These are phyloP conservation scores for Pollimyrus isidori DNA, from an alignment of 2,113 vertebrate genomes.

Conservation along the genomic window DNA sequence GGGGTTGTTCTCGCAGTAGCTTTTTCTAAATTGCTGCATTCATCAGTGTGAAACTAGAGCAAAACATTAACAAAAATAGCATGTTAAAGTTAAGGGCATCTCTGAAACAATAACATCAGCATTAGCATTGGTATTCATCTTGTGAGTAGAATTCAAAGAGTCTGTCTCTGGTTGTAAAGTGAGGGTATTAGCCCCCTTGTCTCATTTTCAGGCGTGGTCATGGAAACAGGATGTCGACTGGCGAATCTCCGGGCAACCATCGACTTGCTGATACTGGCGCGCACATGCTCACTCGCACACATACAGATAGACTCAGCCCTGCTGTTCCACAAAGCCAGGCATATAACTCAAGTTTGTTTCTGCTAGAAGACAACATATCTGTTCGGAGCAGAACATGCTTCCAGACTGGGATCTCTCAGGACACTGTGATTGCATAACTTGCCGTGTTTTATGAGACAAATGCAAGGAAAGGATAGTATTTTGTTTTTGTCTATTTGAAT, in stretches of 20 bases:
- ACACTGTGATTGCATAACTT: slow-evolving; percentile 33
- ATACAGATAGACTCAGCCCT: neutral
- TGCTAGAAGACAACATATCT: slow-evolving; percentile 27
- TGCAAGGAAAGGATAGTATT: neutral
- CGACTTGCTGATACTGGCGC: neutral
- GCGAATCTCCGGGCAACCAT: neutral
- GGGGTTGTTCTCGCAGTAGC: neutral
- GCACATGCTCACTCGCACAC: neutral
- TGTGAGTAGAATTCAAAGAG: neutral
- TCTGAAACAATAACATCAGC: neutral
- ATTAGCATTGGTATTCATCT: neutral
- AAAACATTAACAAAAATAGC: neutral
- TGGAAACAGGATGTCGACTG: neutral
- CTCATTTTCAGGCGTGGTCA: neutral
- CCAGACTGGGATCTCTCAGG: neutral
- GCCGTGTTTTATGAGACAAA: slow-evolving; percentile 3
- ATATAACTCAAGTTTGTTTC: neutral
- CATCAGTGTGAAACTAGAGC: neutral
- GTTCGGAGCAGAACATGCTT: slow-evolving; percentile 24
- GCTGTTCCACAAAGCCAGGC: neutral
- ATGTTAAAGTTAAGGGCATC: neutral
- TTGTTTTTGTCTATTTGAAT: neutral
- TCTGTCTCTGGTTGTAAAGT: neutral
- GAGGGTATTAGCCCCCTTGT: neutral
- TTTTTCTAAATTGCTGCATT: neutral